A percentile compares a stretch with the other conserved stretches of the same genome.
Evolutionary conservation across 2,888 invertebrate species (phyloP).

Genomic region (Tetragonula carbonaria): DNA sequence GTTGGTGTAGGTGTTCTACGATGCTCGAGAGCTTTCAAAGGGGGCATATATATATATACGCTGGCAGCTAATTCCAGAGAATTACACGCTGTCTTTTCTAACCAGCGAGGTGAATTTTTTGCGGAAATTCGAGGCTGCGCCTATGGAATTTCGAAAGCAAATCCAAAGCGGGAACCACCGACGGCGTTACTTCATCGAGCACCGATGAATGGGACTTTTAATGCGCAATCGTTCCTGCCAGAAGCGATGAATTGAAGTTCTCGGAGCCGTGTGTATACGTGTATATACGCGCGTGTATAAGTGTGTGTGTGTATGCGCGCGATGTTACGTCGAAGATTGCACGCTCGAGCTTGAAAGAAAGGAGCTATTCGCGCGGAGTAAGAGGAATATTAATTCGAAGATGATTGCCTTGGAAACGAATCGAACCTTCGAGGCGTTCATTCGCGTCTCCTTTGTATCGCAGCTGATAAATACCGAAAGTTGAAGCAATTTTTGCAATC

Average conservation of each 20-base stretch:
- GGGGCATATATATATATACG: background rate
- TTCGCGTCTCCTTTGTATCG: background rate
- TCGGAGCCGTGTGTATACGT: background rate
- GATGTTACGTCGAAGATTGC: constrained; percentile 15
- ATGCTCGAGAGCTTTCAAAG: constrained; percentile 16
- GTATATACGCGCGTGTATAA: background rate
- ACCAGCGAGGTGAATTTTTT: constrained; percentile 31
- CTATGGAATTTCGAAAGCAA: constrained; percentile 41
- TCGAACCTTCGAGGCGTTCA: background rate
- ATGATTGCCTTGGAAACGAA: background rate
- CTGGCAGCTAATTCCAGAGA: constrained; percentile 56
- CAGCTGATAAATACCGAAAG: background rate
- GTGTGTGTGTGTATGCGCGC: background rate
- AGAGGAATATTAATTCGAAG: constrained; percentile 6
- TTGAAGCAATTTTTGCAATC: background rate
- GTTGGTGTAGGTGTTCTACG: constrained; percentile 35
- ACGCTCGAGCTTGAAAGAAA: constrained; percentile 5
- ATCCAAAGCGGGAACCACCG: constrained; percentile 19
- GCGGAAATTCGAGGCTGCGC: constrained; percentile 43
- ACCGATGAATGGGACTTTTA: constrained; percentile 36
- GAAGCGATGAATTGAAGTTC: constrained; percentile 37
- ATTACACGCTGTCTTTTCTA: constrained; percentile 33
- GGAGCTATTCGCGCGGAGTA: background rate
- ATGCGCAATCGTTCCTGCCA: constrained; percentile 37
- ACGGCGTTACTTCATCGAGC: constrained; percentile 12